phyloP scores from a whole-genome alignment of 2,888 invertebrate species.

The Nemoura dubitans region DNA sequence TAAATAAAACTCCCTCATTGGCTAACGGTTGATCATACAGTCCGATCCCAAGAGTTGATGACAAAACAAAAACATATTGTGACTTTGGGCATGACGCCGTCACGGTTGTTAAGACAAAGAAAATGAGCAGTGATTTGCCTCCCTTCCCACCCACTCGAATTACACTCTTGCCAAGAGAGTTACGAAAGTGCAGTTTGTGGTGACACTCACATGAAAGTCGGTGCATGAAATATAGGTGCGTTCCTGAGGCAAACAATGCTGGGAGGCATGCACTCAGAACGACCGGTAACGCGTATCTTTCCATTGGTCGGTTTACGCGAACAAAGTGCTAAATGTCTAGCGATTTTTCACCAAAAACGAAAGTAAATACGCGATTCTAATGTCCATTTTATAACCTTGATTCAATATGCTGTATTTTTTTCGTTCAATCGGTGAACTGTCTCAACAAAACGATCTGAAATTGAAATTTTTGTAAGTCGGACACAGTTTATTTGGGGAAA shows the following conservation, averaged over 20 bases:
- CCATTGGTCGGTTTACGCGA: too few relatives aligned
- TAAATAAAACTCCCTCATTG: neutral
- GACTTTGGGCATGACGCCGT: neutral
- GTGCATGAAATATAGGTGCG: neutral
- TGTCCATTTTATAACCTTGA: too few relatives aligned
- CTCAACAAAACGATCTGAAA: too few relatives aligned
- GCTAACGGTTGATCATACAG: neutral
- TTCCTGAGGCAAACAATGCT: neutral
- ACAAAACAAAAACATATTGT: constrained; percentile 1
- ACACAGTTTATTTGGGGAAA: too few relatives aligned
- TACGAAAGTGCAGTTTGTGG: neutral
- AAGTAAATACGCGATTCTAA: too few relatives aligned
- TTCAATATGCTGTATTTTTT: too few relatives aligned
- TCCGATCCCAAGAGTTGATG: neutral
- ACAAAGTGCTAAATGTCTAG: too few relatives aligned
- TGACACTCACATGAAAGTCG: neutral
- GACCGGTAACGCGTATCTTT: too few relatives aligned
- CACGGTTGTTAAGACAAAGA: neutral
- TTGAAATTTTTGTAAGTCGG: too few relatives aligned
- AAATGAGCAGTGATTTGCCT: neutral
- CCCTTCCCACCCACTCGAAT: neutral
- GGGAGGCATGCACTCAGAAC: neutral
- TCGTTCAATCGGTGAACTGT: too few relatives aligned
- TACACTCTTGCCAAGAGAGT: neutral
- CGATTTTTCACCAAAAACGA: too few relatives aligned